These are phyloP conservation scores for Cephus runcator DNA, from an alignment of 2,888 invertebrate genomes.

Conservation along the genomic window DNA sequence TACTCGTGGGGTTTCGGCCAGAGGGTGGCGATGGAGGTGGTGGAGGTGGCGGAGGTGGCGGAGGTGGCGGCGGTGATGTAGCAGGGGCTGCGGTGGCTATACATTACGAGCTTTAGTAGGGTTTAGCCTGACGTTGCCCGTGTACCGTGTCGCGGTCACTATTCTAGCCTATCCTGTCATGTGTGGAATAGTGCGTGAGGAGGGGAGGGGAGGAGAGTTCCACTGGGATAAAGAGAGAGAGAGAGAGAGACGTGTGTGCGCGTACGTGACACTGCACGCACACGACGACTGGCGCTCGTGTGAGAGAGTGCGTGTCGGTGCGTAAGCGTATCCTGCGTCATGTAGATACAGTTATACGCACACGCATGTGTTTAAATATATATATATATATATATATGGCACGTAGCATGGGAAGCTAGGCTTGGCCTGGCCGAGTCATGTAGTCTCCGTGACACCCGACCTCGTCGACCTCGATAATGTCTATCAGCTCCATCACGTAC, in stretches of 20 bases:
- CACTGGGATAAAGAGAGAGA: neutral
- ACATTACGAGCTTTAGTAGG: slow-evolving; percentile 56
- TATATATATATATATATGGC: neutral
- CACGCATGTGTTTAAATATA: neutral
- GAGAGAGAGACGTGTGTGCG: slow-evolving; percentile 1
- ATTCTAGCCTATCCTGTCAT: slow-evolving; percentile 33
- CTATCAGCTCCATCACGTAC: slow-evolving; percentile 45
- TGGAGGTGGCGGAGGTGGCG: no score
- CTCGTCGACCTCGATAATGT: slow-evolving; percentile 45
- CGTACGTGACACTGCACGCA: neutral
- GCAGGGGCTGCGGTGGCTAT: slow-evolving; percentile 42
- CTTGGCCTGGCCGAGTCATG: slow-evolving; percentile 32
- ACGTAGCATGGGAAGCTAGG: slow-evolving; percentile 19
- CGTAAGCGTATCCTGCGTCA: slow-evolving; percentile 10
- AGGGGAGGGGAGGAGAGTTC: neutral
- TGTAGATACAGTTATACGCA: slow-evolving; percentile 12
- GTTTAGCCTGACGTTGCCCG: slow-evolving; percentile 43
- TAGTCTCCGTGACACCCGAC: slow-evolving; percentile 48
- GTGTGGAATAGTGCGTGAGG: slow-evolving; percentile 1
- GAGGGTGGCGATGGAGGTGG: slow-evolving; percentile 33
- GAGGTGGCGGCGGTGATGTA: slow-evolving; percentile 12
- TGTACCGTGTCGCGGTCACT: slow-evolving; percentile 52
- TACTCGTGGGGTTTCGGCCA: slow-evolving; percentile 29
- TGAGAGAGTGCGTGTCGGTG: slow-evolving; percentile 6
- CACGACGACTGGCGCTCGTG: slow-evolving; percentile 10